phyloP scores from a whole-genome alignment of 2,113 vertebrate genomes.

The Melanotaenia duboulayi region DNA sequence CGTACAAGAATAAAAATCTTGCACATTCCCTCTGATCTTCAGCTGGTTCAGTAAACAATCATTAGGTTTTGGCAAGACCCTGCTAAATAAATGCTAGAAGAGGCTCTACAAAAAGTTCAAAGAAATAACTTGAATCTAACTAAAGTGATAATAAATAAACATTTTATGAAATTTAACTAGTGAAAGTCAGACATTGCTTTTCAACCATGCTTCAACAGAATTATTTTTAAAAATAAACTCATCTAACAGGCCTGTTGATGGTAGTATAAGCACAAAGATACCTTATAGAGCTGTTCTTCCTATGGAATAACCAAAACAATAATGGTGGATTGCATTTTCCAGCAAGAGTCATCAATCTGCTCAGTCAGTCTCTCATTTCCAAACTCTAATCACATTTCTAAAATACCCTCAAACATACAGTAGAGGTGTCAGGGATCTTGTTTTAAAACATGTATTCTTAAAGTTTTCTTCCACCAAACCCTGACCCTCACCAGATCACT shows the following conservation, averaged over 20 bases:
- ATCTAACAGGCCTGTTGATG: too few species aligned
- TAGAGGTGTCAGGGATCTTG: neutral
- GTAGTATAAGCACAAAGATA: neutral
- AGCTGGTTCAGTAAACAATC: neutral
- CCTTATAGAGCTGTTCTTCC: neutral
- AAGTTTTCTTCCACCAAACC: neutral
- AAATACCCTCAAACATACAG: neutral
- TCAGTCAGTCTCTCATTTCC: neutral
- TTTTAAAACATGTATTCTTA: neutral
- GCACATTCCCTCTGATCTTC: neutral
- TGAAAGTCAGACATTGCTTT: too few species aligned
- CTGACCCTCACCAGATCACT: conserved; percentile 3
- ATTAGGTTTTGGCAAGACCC: too few species aligned
- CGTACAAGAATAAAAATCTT: neutral
- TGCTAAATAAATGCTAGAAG: too few species aligned
- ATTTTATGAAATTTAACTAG: too few species aligned
- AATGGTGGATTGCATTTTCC: neutral
- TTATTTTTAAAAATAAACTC: too few species aligned
- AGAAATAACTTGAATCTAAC: too few species aligned
- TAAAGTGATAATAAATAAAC: too few species aligned
- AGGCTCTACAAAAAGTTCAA: too few species aligned
- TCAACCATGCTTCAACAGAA: too few species aligned
- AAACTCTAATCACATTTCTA: conserved; percentile 2
- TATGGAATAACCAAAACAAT: neutral
- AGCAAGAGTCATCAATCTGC: neutral